A percentile compares a stretch with the other conserved stretches of the same genome.
These are phyloP conservation scores for Anoplophora glabripennis DNA, from an alignment of 1,140 invertebrate species.

Conservation along the genomic window DNA sequence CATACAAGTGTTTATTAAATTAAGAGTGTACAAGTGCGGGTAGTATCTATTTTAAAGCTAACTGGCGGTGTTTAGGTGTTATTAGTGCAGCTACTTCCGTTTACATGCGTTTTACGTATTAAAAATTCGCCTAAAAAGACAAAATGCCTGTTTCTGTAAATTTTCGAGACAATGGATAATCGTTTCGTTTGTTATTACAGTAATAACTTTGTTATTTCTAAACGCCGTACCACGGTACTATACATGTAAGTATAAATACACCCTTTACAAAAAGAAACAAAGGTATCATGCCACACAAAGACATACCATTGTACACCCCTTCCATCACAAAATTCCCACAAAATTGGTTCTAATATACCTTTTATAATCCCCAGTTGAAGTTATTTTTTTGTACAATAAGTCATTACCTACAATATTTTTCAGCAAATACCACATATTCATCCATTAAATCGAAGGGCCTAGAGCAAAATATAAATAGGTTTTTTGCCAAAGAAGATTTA, in stretches of 20 bases:
- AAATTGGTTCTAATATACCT: conserved; percentile 3
- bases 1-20: too few relatives aligned
- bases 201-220: conserved; percentile 23
- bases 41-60: too few relatives aligned
- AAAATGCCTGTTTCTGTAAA: conserved; percentile 32
- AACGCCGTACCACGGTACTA: conserved; percentile 24
- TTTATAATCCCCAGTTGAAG: conserved; percentile 1
- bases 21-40: too few relatives aligned
- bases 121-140: conserved; percentile 36
- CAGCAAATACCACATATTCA: conserved; percentile 3
- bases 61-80: too few relatives aligned
- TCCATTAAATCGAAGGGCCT: conserved; percentile 9
- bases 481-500: conserved; percentile 6
- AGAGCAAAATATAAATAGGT: conserved; percentile 4
- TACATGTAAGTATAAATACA: conserved; percentile 23
- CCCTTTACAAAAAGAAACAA: too few relatives aligned
- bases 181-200: conserved; percentile 19
- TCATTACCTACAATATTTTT: conserved; percentile 1
- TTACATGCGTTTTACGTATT: background rate
- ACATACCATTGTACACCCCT: background rate
- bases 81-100: too few relatives aligned
- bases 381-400: conserved; percentile 9
- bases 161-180: conserved; percentile 38
- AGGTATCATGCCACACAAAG: background rate
- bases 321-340: background rate